These are phyloP conservation scores for Mimas tiliae DNA, from an alignment of 2,888 invertebrate genomes.

Conservation along the genomic window DNA sequence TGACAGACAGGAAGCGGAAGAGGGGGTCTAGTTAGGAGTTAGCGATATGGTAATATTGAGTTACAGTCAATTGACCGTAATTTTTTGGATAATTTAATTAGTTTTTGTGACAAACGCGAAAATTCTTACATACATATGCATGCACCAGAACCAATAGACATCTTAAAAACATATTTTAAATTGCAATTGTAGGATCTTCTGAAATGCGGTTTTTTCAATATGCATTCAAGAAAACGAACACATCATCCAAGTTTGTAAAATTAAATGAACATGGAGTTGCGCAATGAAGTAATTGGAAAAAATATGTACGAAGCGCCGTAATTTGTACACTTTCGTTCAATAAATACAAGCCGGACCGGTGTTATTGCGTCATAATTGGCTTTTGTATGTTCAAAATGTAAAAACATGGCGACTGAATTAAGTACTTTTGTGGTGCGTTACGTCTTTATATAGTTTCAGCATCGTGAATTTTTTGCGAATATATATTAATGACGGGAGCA, in stretches of 20 bases:
- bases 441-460: neutral
- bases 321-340: slow-evolving; percentile 18
- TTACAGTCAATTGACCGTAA: too few relatives aligned
- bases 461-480: neutral
- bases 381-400: neutral
- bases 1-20: too few relatives aligned
- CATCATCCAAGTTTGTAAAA: neutral
- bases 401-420: slow-evolving; percentile 13
- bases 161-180: too few relatives aligned
- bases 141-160: too few relatives aligned
- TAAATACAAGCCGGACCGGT: slow-evolving; percentile 10
- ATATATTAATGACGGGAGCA: neutral
- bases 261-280: neutral
- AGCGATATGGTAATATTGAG: too few relatives aligned
- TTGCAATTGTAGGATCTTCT: neutral
- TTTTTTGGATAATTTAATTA: too few relatives aligned
- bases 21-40: too few relatives aligned
- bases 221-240: neutral
- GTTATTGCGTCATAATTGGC: slow-evolving; percentile 6
- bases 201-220: neutral
- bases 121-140: too few relatives aligned
- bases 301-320: slow-evolving; percentile 12
- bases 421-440: neutral
- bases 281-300: slow-evolving; percentile 23
- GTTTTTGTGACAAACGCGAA: too few relatives aligned